Evolutionary conservation across 2,888 invertebrate genomes (phyloP).

Genomic region (Heteropelma amictum): DNA sequence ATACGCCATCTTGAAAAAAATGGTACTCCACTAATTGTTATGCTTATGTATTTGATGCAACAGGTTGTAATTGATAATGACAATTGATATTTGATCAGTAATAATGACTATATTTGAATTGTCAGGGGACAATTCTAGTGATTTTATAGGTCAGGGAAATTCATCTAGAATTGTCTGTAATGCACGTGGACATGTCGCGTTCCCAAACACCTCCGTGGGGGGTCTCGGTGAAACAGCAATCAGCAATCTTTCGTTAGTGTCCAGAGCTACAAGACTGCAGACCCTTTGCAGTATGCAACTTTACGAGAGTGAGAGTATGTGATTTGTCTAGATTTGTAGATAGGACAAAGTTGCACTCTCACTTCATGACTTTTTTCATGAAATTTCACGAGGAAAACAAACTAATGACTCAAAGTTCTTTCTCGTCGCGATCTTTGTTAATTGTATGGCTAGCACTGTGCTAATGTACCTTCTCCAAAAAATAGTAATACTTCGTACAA

Average conservation of each 20-base stretch:
- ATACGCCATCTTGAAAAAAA: not conserved
- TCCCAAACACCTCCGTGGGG: not conserved
- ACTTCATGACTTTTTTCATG: not conserved
- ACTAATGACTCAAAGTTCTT: not conserved
- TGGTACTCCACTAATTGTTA: not conserved
- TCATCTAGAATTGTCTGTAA: too few species aligned
- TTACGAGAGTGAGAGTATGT: conserved; percentile 21
- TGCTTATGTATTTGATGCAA: not conserved
- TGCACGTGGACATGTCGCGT: not conserved
- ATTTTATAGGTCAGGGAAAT: too few species aligned
- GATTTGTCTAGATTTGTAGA: conserved; percentile 25
- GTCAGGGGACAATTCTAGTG: too few species aligned
- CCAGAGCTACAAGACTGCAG: not conserved
- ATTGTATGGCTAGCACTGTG: too few species aligned
- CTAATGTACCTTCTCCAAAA: too few species aligned
- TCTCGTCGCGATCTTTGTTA: not conserved
- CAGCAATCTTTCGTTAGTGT: conserved; percentile 18
- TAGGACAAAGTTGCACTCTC: conserved; percentile 4
- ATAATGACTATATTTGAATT: too few species aligned
- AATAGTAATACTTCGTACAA: too few species aligned
- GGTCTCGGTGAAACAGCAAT: not conserved
- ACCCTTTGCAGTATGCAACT: conserved; percentile 4
- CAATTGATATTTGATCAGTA: not conserved
- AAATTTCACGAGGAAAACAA: not conserved
- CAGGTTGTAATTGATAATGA: conserved; percentile 10